These are phyloP conservation scores for Eristalis intricaria DNA, from an alignment of 2,888 invertebrate species.

Conservation along the genomic window DNA sequence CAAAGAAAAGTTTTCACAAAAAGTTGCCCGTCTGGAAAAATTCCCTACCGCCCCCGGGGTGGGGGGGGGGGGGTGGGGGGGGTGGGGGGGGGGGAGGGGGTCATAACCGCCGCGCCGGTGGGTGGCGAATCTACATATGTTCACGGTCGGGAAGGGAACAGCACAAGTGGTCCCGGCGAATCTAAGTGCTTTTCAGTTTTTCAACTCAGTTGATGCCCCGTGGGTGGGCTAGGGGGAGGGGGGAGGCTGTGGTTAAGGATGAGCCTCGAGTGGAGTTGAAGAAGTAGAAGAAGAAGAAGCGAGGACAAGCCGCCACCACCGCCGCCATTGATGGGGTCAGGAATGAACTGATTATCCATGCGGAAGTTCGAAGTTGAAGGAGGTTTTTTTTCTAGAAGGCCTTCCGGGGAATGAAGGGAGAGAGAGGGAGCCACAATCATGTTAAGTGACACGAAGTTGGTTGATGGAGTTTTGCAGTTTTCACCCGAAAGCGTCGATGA, in stretches of 20 bases:
- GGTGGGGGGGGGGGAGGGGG: too few relatives aligned
- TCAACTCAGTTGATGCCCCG: neutral
- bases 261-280: neutral
- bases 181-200: neutral
- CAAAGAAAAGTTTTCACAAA: neutral
- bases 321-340: neutral
- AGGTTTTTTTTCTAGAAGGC: neutral
- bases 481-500: too few relatives aligned
- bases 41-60: neutral
- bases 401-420: neutral
- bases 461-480: too few relatives aligned
- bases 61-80: too few relatives aligned
- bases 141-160: neutral
- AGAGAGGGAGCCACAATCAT: too few relatives aligned
- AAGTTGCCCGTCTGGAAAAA: constrained; percentile 21
- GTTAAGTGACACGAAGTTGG: too few relatives aligned
- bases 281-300: too few relatives aligned
- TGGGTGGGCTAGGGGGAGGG: neutral
- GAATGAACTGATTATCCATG: neutral
- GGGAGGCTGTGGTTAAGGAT: neutral
- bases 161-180: neutral
- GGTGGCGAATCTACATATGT: neutral
- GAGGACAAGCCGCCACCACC: too few relatives aligned
- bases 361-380: neutral
- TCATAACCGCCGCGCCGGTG: too few relatives aligned